Conservation (phyloP, 1,140 invertebrate genomes). For the Hermetia illucens region DNA sequence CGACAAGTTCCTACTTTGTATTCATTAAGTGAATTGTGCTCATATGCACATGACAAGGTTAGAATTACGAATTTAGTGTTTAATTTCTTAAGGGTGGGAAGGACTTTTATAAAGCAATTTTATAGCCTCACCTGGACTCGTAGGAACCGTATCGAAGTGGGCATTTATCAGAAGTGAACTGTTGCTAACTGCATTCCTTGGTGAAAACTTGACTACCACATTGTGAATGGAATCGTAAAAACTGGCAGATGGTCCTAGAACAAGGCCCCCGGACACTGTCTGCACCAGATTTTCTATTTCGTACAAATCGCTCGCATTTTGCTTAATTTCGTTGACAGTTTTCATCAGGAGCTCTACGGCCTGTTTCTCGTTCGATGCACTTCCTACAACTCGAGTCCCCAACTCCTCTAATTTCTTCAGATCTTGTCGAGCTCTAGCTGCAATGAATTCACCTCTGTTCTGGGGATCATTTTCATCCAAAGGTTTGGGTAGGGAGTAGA, state of each 20-base stretch:
- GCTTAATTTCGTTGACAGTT: constrained; percentile 32
- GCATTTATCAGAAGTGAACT: constrained; percentile 75
- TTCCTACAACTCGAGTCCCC: constrained; percentile 51
- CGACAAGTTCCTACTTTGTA: no score
- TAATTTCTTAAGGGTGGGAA: no score
- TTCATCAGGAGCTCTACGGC: constrained; percentile 37
- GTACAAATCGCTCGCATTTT: constrained; percentile 25
- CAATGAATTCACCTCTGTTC: no score
- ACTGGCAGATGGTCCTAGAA: constrained; percentile 63
- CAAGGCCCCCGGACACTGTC: constrained; percentile 56
- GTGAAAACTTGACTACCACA: constrained; percentile 59
- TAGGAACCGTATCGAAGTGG: constrained; percentile 84
- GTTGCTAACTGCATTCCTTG: constrained; percentile 23
- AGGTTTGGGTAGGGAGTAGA: no score
- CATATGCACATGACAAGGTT: no score
- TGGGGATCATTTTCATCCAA: no score
- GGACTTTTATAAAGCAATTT: no score
- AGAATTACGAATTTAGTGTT: no score
- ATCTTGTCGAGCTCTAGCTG: constrained; percentile 27
- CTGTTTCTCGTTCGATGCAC: constrained; percentile 45
- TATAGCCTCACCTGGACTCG: constrained; percentile 58
- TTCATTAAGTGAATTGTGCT: no score
- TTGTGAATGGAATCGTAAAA: constrained; percentile 58
- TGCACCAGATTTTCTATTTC: constrained; percentile 22
- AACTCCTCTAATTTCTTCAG: constrained; percentile 48